Base-by-base conservation (phyloP, 1,140 invertebrate species). In the Protaetia brevitarsis region DNA sequence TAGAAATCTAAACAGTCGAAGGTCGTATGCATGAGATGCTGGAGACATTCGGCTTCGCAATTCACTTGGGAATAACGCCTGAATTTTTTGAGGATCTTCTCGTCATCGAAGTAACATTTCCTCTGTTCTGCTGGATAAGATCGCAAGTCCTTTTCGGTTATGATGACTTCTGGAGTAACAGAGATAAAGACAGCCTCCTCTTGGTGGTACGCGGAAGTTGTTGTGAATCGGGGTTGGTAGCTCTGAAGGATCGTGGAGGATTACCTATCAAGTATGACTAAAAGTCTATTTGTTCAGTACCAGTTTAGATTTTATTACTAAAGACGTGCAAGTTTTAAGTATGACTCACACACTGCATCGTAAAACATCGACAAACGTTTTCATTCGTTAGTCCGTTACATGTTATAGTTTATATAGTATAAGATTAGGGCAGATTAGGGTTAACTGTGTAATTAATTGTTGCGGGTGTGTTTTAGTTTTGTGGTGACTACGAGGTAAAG, bases 31-130 rank as follows among this genome's bases (percentile, higher is more conserved):
- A 89, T 92, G 66, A 85, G 90, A 76, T 92, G 91, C 0, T 88
- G 83, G 66, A 90, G 80, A 69, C 90, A 92, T 78, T 92, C 90
- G 57, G 89, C 79, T 66, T 89, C 82, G 71, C 90, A 92, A 73
- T 90, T 92, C 27, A 84, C 81, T 74, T 91, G 88, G 0, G 89
- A 90, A 74, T 92, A 92, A 4, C 86, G 85, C 72, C 85, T 83
- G 72, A 85, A 90, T 2, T 0, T 2, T 7, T n/a, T 36, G 19
- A 65, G 13, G 13, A 23, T 3, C 19, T 10, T 58, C 16, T 65
- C 64, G 7, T 45, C n/a, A 1, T 21, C 13, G 21, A 65, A 65
- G 26, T 65, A 72, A 26, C 74, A 74, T 26, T 71, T 66, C 3
- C 74, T 68, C 28, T 63, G 34, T 57, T 66, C 19, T 0, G 68